These are phyloP conservation scores for Buathra laborator DNA, from an alignment of 2,888 invertebrate species.

Conservation along the genomic window DNA sequence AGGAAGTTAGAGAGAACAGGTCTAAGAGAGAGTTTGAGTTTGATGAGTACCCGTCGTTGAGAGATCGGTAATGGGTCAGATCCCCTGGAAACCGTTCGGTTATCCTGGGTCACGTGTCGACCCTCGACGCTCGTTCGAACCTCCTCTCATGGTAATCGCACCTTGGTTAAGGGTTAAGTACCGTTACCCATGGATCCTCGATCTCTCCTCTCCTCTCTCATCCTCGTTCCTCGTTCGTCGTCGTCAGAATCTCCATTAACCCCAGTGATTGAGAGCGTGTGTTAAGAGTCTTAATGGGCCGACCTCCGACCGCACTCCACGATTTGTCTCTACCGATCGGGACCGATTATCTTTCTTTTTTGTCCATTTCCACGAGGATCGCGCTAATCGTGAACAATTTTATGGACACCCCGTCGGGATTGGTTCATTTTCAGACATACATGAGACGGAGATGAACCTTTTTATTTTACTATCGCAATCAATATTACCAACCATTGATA, in stretches of 20 bases:
- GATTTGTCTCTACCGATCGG: conserved; percentile 40
- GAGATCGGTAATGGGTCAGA: conserved; percentile 75
- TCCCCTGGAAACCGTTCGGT: conserved; percentile 73
- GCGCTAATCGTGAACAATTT: conserved; percentile 45
- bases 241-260: conserved; percentile 78
- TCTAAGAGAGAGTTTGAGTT: conserved; percentile 29
- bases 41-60: conserved; percentile 49
- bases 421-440: not conserved
- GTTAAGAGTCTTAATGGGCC: conserved; percentile 79
- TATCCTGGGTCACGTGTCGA: conserved; percentile 73
- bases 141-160: conserved; percentile 78
- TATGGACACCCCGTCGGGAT: conserved; percentile 24
- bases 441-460: not conserved
- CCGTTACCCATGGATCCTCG: conserved; percentile 72
- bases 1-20: conserved; percentile 2
- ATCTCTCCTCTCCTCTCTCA: conserved; percentile 51
- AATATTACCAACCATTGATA: not conserved
- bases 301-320: conserved; percentile 54
- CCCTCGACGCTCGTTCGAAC: conserved; percentile 70
- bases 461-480: not conserved
- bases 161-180: conserved; percentile 76
- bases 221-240: conserved; percentile 60
- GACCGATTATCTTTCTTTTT: conserved; percentile 66
- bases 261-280: conserved; percentile 77
- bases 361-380: conserved; percentile 59